A percentile compares a stretch with the other conserved stretches of the same genome.
Evolutionary conservation across 92 coral and sea anemone species (phyloP).

Genomic region (Epizoanthus rinbou): DNA sequence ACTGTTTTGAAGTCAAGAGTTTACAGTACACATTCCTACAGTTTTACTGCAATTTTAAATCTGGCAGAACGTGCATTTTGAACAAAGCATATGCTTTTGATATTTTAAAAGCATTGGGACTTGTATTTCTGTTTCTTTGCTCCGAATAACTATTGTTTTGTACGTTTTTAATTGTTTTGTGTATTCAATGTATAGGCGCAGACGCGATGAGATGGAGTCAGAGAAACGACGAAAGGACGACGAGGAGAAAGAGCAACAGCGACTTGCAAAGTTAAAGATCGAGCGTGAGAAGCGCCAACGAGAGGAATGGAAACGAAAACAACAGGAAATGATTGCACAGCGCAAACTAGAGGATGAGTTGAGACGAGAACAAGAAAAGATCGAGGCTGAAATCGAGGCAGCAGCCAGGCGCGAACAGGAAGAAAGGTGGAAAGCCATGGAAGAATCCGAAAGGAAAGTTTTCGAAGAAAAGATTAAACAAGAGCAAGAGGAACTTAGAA

Average conservation of each 20-base stretch:
- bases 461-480: conserved; percentile 80
- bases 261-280: conserved; percentile 62
- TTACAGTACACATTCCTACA: no score
- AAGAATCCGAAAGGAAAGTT: conserved; percentile 82
- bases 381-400: conserved; percentile 86
- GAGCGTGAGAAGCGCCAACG: conserved; percentile 83
- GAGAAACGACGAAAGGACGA: conserved; percentile 78
- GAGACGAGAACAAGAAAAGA: conserved; percentile 80
- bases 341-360: conserved; percentile 93
- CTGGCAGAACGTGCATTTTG: no score
- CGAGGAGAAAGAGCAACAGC: conserved; percentile 74
- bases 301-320: conserved; percentile 90
- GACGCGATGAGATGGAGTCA: conserved; percentile 68
- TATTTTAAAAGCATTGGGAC: no score
- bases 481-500: conserved; percentile 87
- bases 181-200: conserved; percentile 33
- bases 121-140: no score
- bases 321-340: conserved; percentile 80
- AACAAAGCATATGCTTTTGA: no score
- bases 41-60: no score
- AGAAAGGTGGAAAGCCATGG: conserved; percentile 83
- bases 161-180: no score
- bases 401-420: conserved; percentile 86
- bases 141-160: no score
- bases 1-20: no score